Base-by-base conservation (phyloP, 2,113 vertebrate genomes). In the Aptenodytes forsteri region DNA sequence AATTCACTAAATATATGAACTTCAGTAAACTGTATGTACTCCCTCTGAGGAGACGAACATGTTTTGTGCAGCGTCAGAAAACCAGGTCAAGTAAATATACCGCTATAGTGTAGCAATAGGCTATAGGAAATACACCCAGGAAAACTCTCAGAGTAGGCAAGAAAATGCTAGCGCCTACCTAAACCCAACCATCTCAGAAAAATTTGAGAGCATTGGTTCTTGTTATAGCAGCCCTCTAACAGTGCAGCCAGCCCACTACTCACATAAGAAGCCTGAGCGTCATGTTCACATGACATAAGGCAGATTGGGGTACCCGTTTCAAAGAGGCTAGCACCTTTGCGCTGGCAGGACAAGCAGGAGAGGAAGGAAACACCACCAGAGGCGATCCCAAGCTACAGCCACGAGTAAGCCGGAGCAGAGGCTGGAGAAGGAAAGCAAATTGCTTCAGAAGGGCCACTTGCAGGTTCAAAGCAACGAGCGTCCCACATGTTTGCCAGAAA, bases 261-360 rank as follows among this genome's bases (percentile, higher is more conserved):
- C 27, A 30, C 27, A 46, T 29, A 55, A 78, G 58, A 87, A 62
- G 9, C 42, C 46, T 19, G 22, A 62, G 25, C 1, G 1, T 17
- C 17, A 83, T 14, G 18, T 56, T 69, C 42, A 46, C 0, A 0
- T 29, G 21, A n/a, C 7, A 16, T 18, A 42, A 49, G 42, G 34
- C 21, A 92, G 58, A 32, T 6, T n/a, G 19, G 7, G 61, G 47
- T 29, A 49, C 16, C 7, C 9, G 22, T 47, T 93, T 83, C 52
- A 81, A 59, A 25, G 0, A 9, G 14, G 3, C 13, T 36, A 69
- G 44, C 27, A 23, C 4, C 36, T 72, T 91, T 36, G 22, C 34
- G 32, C 40, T 61, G 23, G 6, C 1, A 7, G 8, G 23, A 21
- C 11, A 55, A 84, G n/a, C 14, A 79, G 36, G 11, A 89, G 30